Percentiles rank a stretch among this genome's conserved stretches.
Conservation (phyloP, 2,113 vertebrate species). For the Thomomys bottae region DNA sequence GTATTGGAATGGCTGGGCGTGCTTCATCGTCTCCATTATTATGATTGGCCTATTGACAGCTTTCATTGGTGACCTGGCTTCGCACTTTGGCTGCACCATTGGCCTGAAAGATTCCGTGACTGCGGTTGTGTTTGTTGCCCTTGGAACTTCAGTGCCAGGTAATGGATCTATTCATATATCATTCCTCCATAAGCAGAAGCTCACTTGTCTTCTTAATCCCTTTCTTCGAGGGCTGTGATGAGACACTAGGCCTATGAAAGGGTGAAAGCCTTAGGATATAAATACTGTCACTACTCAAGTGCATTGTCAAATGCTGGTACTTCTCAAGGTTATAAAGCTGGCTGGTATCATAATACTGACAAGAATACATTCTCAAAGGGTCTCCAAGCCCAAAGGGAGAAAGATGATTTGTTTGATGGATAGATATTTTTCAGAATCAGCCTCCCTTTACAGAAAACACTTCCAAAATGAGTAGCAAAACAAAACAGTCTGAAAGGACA, state of each 20-base stretch:
- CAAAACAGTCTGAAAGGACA: neutral
- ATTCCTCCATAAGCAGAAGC: neutral
- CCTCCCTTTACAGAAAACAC: neutral
- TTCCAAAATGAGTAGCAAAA: neutral
- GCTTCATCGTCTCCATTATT: constrained; percentile 94
- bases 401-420: neutral
- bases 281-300: neutral
- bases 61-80: constrained; percentile 95
- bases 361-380: neutral
- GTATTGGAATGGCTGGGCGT: constrained; percentile 98
- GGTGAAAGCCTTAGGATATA: neutral
- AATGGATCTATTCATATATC: neutral
- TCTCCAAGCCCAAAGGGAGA: neutral
- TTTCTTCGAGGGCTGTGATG: neutral
- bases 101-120: constrained; percentile 98
- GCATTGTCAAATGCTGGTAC: neutral
- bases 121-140: constrained; percentile 94
- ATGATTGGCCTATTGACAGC: constrained; percentile 96
- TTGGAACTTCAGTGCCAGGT: constrained; percentile 98
- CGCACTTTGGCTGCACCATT: constrained; percentile 97
- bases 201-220: neutral
- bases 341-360: neutral
- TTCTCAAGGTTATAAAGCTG: constrained; percentile 11
- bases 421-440: neutral
- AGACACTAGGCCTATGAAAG: neutral